Evolutionary conservation across 2,797 vertebrate species (phyloP), one percentile per base, ranked within the genome.

Genomic region (Meriones psammophilus): DNA sequence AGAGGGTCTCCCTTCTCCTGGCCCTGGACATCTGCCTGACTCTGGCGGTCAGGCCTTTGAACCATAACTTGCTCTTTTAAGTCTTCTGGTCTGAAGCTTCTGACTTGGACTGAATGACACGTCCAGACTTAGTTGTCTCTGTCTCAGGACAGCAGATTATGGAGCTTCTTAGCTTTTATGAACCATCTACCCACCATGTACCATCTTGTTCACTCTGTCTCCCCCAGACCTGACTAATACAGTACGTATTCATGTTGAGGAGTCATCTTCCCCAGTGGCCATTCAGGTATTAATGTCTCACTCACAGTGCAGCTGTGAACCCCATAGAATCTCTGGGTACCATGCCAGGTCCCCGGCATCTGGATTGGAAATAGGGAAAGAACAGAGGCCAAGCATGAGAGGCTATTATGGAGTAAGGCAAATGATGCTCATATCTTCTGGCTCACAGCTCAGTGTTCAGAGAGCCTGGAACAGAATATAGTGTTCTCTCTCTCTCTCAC

Each of bases 21-120:
- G 20, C 8, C 12, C 17, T 1, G 12, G 62, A 84, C 2, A 20
- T 60, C 8, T 0, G 0, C 9, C 42, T 42, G 42, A 74, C 68
- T 74, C 54, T 13, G 66, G 50, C 4, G 24, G 50, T 5, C 28
- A 50, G 83, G 3, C 22, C 71, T 89, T 73, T 46, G 9, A 13
- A 64, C 30, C 6, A 7, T 18, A 22, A 1, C 8, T n/a, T 91
- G 30, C 1, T 0, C 28, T 6, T 3, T 15, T 77, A 10, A 2
- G 12, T 15, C 17, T 14, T 24, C 39, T 62, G 62, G 22, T 73
- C 58, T 8, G 26, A 20, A 56, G 24, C 71, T 73, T 42, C 13
- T 46, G 36, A 36, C 54, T 56, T 68, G 56, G 36, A 20, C 46
- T 33, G 46, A 58, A 58, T 88, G 15, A 66, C 2, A 36, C 3